Base-by-base conservation (phyloP, 1,140 invertebrate species). In the Drosophila lacteicornis region DNA sequence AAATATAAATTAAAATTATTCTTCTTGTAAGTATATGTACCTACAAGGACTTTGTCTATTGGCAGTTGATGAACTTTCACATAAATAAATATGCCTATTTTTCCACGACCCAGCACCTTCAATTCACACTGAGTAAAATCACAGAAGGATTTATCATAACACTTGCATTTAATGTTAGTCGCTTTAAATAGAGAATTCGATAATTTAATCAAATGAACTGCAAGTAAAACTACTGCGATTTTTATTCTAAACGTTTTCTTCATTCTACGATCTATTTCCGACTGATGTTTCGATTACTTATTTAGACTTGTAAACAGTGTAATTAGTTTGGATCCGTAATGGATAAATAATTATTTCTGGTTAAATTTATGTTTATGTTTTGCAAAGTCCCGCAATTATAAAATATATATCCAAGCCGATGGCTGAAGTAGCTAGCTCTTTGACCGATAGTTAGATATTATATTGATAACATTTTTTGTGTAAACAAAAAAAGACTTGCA, bases 81-180 rank as follows among this genome's bases (percentile, higher is more conserved):
- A 33, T 70, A 46, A 9, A 70, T 6, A 46, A 55, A 67, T 12
- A 70, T 66, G 8, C 40, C 67, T 1, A 70, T n/a, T 40, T 46
- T 66, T 3, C 67, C 67, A 5, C 67, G 22, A 1, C 67, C 67
- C 40, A 70, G 13, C 1, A 70, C 50, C 38, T 70, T 70, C 3
- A 70, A 30, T 47, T 70, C 62, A 15, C 61, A 70, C 15, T 70
- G 67, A 1, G 33, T 12, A 45, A 67, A 70, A 4, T 33, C 22
- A n/a, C 67, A 55, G 2, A 67, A 70, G 0, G 38, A 6, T 15
- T 55, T 46, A 3, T 70, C 67, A 27, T 47, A 70, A 17, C 49
- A 55, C 4, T 55, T 13, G 42, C 67, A 70, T 15, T 70, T 70
- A 15, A 67, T 70, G 22, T 70, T 70, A 2, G 67, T 70, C 1